A percentile compares a stretch with the other conserved stretches of the same genome.
Evolutionary conservation across 2,113 vertebrate species (phyloP).

Genomic region (Pachycephala philippinensis): DNA sequence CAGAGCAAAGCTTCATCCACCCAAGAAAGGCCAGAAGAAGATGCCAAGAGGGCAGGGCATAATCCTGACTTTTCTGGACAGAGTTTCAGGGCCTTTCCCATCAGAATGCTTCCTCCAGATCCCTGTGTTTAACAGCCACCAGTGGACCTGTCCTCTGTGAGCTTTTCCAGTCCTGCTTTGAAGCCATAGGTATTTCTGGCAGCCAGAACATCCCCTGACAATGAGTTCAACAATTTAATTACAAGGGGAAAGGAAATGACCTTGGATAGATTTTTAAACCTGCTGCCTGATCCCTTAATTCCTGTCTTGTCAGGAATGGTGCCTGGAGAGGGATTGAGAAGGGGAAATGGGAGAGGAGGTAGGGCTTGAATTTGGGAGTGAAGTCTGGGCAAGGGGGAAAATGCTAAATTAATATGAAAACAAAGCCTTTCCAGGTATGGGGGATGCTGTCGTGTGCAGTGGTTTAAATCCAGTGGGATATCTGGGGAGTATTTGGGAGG

Average conservation of each 20-base stretch:
- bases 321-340: not conserved
- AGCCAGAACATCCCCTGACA: slow-evolving; percentile 24
- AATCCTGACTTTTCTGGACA: not conserved
- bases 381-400: not conserved
- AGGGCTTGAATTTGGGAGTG: not conserved
- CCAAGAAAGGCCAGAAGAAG: not conserved
- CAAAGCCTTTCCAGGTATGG: not conserved
- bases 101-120: not conserved
- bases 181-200: slow-evolving; percentile 30
- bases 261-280: slow-evolving; percentile 16
- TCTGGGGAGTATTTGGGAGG: not conserved
- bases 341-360: not conserved
- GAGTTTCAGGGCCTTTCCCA: not conserved
- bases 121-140: not conserved
- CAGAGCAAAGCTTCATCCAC: not conserved
- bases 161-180: not conserved
- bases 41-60: not conserved
- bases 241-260: slow-evolving; percentile 12
- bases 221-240: slow-evolving; percentile 36
- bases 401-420: not conserved
- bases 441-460: not conserved
- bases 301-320: slow-evolving; percentile 1
- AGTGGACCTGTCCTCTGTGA: not conserved
- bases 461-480: not conserved
- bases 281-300: slow-evolving; percentile 39